Conservation (phyloP, 2,888 invertebrate species). For the Lasioglossum calceatum region DNA sequence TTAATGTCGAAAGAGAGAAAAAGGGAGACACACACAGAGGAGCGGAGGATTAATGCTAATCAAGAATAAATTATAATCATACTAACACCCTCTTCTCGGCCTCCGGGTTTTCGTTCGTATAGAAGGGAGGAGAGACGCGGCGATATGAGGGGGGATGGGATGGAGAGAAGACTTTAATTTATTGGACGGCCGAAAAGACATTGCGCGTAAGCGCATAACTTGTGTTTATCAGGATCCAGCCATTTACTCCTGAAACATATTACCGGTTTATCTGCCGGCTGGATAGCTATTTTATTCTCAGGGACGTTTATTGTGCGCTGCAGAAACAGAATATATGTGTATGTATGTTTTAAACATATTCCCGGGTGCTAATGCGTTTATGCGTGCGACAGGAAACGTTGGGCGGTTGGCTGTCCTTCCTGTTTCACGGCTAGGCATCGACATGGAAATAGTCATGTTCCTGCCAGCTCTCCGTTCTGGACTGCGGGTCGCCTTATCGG, state of each 20-base stretch:
- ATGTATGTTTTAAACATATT: conserved; percentile 46
- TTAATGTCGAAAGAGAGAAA: conserved; percentile 71
- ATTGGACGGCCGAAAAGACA: conserved; percentile 77
- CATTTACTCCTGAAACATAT: conserved; percentile 76
- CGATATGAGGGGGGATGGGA: not conserved
- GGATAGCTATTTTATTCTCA: conserved; percentile 74
- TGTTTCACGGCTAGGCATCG: conserved; percentile 44
- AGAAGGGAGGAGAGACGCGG: conserved; percentile 18
- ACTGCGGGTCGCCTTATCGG: conserved; percentile 3
- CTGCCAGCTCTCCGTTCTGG: conserved; percentile 23
- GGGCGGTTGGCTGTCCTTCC: conserved; percentile 55
- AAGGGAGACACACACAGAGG: conserved; percentile 30
- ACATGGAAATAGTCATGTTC: conserved; percentile 42
- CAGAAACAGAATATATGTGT: conserved; percentile 29
- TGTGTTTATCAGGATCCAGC: conserved; percentile 77
- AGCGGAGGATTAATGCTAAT: conserved; percentile 80
- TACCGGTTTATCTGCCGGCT: conserved; percentile 74
- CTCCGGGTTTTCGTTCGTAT: conserved; percentile 47
- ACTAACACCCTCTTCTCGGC: conserved; percentile 63
- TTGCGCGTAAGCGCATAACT: conserved; percentile 78
- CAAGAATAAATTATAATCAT: conserved; percentile 82
- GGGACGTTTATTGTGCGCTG: conserved; percentile 66
- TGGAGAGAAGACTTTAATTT: conserved; percentile 68
- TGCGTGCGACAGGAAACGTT: conserved; percentile 46
- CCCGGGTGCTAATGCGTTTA: conserved; percentile 41